Evolutionary conservation across 2,113 vertebrate species (phyloP).

Genomic region (Gallinago media): DNA sequence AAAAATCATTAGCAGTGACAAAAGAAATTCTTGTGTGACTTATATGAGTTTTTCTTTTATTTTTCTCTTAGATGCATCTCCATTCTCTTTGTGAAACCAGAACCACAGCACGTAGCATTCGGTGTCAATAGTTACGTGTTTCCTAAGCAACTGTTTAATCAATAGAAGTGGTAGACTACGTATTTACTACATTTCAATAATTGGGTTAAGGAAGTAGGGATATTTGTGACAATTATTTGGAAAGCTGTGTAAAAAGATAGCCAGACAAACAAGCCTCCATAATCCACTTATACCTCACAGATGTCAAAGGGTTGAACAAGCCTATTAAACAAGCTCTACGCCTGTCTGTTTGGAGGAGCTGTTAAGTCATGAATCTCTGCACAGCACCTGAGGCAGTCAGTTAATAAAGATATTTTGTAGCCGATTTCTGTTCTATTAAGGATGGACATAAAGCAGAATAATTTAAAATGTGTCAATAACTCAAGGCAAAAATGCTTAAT

Average conservation of each 20-base stretch:
- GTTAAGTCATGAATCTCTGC: constrained; percentile 67
- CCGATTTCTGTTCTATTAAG: constrained; percentile 74
- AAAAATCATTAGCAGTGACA: not conserved
- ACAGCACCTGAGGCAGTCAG: constrained; percentile 68
- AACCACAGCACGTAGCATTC: accelerated
- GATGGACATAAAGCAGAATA: constrained; percentile 73
- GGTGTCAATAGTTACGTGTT: not conserved
- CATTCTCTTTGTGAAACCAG: not conserved
- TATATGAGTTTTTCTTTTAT: not conserved
- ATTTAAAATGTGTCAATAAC: constrained; percentile 78
- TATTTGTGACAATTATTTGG: constrained; percentile 65
- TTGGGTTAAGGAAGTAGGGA: constrained; percentile 39
- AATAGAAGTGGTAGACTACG: constrained; percentile 3
- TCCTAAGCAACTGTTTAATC: constrained; percentile 44
- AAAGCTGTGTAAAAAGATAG: constrained; percentile 67
- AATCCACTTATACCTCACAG: constrained; percentile 68
- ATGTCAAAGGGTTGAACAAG: constrained; percentile 70
- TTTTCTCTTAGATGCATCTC: not conserved
- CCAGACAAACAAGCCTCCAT: constrained; percentile 60
- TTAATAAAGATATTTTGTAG: constrained; percentile 77
- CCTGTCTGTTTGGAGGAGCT: constrained; percentile 62
- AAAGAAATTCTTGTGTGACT: not conserved
- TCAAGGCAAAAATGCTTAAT: constrained; percentile 72
- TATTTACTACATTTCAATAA: constrained; percentile 67
- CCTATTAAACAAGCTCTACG: constrained; percentile 58